phyloP scores from a whole-genome alignment of 1,140 invertebrate genomes.

The Conus ventricosus region DNA sequence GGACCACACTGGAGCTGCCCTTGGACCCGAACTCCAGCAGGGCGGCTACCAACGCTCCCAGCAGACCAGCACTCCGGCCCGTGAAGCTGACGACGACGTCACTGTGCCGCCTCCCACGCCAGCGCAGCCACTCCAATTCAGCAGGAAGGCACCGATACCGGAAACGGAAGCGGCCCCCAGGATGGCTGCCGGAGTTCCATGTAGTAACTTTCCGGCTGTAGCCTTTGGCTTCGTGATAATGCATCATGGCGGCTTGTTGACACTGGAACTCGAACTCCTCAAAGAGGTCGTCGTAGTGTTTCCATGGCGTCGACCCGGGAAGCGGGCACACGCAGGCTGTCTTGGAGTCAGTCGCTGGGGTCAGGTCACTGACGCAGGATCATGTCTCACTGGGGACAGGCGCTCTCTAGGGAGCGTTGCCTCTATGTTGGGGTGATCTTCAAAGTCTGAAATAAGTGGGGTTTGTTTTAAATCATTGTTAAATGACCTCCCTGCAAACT shows the following conservation, averaged over 20 bases:
- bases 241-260: slow-evolving; percentile 29
- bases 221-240: slow-evolving; percentile 28
- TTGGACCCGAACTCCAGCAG: slow-evolving; percentile 23
- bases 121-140: background rate
- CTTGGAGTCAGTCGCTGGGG: background rate
- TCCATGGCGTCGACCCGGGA: background rate
- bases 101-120: background rate
- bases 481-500: no score
- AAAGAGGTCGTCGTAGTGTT: slow-evolving; percentile 19
- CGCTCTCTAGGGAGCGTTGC: background rate
- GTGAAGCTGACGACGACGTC: background rate
- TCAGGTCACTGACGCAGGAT: background rate
- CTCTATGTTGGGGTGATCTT: no score
- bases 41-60: background rate
- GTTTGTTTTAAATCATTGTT: no score
- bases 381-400: background rate
- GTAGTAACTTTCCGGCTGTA: slow-evolving; percentile 28
- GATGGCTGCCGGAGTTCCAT: slow-evolving; percentile 6
- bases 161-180: slow-evolving; percentile 30
- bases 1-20: slow-evolving; percentile 17
- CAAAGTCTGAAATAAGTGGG: no score
- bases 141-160: slow-evolving; percentile 18
- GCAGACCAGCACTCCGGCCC: background rate
- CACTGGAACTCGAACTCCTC: slow-evolving; percentile 18
- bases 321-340: background rate